A percentile compares a stretch with the other conserved stretches of the same genome.
These are phyloP conservation scores for Leiothrix lutea DNA, from an alignment of 2,113 vertebrate species.

Conservation along the genomic window DNA sequence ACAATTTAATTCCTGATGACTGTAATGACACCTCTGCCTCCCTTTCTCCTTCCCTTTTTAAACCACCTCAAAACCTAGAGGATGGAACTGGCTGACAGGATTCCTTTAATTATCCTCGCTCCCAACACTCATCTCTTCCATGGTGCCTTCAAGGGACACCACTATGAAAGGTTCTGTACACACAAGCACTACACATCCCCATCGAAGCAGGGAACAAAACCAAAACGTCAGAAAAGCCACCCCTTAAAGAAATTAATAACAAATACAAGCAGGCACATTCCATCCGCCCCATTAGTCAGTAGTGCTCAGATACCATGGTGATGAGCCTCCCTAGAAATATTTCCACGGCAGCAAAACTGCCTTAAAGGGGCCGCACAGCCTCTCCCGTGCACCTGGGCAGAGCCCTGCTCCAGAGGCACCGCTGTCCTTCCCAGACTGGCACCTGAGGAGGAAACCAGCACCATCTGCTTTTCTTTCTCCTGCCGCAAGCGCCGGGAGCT, in stretches of 20 bases:
- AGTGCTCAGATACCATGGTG: conserved; percentile 58
- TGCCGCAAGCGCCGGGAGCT: accelerated
- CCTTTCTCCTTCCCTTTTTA: background rate
- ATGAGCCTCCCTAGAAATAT: conserved; percentile 46
- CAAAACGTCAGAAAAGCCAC: background rate
- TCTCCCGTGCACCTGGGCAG: background rate
- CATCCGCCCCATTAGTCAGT: conserved; percentile 14
- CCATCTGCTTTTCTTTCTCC: background rate
- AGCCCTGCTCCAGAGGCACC: accelerated
- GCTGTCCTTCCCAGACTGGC: background rate
- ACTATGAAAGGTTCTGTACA: background rate
- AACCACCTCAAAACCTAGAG: background rate
- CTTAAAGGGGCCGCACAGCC: conserved; percentile 23
- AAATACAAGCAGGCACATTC: conserved; percentile 6
- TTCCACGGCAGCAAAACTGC: background rate
- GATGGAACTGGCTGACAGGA: conserved; percentile 22
- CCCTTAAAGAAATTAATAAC: conserved; percentile 33
- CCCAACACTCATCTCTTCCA: background rate
- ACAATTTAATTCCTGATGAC: background rate
- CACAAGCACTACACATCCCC: background rate
- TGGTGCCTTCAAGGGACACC: conserved; percentile 4
- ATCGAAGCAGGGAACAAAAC: background rate
- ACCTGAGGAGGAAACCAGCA: background rate
- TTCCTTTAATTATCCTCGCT: conserved; percentile 17
- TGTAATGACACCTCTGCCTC: background rate